These are phyloP conservation scores for Mactromeris polynyma DNA, from an alignment of 2,888 invertebrate species.

Conservation along the genomic window DNA sequence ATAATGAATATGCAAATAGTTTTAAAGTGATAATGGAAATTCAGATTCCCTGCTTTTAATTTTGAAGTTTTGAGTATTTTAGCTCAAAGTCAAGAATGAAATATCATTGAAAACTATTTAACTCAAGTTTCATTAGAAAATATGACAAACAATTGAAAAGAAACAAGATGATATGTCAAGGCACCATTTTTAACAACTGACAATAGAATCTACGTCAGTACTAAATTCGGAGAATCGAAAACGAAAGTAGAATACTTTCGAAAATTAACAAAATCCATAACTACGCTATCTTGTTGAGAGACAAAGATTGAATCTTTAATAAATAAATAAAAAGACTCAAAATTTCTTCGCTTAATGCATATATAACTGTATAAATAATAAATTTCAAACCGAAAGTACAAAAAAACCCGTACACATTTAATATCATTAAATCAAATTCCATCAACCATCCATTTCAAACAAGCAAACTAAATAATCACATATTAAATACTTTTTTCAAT, in stretches of 20 bases:
- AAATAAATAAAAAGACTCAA: not conserved
- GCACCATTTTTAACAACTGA: not conserved
- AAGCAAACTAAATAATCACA: not conserved
- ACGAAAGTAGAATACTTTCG: not conserved
- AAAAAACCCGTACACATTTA: not conserved
- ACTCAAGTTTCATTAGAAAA: not conserved
- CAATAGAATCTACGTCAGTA: not conserved
- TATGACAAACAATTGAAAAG: not conserved
- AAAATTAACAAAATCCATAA: not conserved
- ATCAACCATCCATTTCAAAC: not conserved
- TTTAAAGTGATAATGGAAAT: too few relatives aligned
- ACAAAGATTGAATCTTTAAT: not conserved
- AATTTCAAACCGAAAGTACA: slow-evolving; percentile 3
- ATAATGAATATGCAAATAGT: too few relatives aligned
- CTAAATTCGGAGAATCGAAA: not conserved
- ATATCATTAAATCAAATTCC: not conserved
- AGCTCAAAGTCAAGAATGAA: not conserved
- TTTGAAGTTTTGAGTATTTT: too few relatives aligned
- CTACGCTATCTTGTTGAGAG: not conserved
- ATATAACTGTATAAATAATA: not conserved
- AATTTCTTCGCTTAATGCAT: not conserved
- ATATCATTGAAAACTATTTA: not conserved
- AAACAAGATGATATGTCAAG: not conserved
- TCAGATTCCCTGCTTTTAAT: not conserved
- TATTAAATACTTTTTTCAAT: not conserved